Percentiles rank a stretch among this genome's conserved stretches.
These are phyloP conservation scores for Disparrhopalites patrizii DNA, from an alignment of 2,888 invertebrate species.

Conservation along the genomic window DNA sequence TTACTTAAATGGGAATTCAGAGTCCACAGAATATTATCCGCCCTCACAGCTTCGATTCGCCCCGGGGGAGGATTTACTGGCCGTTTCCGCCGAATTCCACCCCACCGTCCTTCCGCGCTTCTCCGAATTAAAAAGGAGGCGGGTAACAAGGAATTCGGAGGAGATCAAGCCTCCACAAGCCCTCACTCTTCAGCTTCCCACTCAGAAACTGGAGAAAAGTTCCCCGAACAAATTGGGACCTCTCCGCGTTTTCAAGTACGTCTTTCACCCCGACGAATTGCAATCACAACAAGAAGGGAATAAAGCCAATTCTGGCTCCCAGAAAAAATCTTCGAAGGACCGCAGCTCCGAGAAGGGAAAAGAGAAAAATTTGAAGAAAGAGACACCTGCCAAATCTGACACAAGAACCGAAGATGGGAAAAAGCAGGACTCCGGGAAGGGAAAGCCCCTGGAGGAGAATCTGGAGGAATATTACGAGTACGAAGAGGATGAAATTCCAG, in stretches of 20 bases:
- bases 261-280: slow-evolving; percentile 29
- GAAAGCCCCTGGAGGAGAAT: neutral
- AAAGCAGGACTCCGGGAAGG: neutral
- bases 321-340: neutral
- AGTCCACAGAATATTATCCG: too few relatives aligned
- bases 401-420: neutral
- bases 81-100: too few relatives aligned
- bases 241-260: slow-evolving; percentile 44
- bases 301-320: neutral
- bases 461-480: neutral
- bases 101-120: too few relatives aligned
- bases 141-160: too few relatives aligned
- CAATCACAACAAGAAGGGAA: neutral
- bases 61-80: too few relatives aligned
- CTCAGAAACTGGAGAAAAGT: neutral
- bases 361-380: neutral
- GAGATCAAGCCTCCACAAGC: too few relatives aligned
- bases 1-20: too few relatives aligned
- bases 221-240: slow-evolving; percentile 28
- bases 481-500: neutral
- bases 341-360: neutral
- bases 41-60: too few relatives aligned
- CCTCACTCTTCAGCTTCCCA: too few relatives aligned
- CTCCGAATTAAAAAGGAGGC: too few relatives aligned
- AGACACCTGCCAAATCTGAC: neutral